Conservation (phyloP, 2,113 vertebrate genomes). For the Pelmatolapia mariae region DNA sequence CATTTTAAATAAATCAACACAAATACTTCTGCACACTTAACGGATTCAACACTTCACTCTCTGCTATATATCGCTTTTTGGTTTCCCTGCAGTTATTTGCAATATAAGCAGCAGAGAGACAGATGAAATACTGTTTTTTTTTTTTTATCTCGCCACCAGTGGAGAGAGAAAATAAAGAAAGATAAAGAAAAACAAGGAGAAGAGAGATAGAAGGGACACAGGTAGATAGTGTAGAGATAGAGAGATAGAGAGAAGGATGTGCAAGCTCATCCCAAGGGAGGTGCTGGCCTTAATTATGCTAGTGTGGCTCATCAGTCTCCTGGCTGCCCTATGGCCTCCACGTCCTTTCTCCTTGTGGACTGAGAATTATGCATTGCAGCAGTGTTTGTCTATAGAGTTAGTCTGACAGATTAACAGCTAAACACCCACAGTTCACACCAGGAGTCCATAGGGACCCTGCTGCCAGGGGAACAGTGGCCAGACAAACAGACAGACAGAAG, state of each 20-base stretch:
- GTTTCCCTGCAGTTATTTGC: neutral
- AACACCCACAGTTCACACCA: constrained; percentile 63
- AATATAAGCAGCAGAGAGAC: neutral
- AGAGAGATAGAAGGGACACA: constrained; percentile 3
- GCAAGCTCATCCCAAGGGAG: constrained; percentile 46
- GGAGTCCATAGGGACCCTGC: constrained; percentile 23
- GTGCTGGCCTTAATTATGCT: constrained; percentile 71
- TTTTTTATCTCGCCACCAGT: neutral
- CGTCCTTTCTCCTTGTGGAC: constrained; percentile 47
- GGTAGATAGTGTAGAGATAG: constrained; percentile 13
- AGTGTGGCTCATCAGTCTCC: constrained; percentile 71
- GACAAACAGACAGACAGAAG: neutral
- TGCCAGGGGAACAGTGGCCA: constrained; percentile 43
- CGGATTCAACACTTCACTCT: neutral
- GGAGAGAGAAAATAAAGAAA: constrained; percentile 14
- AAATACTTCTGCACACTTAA: neutral
- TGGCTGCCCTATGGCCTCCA: constrained; percentile 49
- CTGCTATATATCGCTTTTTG: neutral
- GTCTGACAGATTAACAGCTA: constrained; percentile 70
- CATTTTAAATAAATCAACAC: constrained; percentile 4
- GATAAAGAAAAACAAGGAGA: constrained; percentile 21
- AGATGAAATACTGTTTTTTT: neutral
- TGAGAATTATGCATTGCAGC: constrained; percentile 51
- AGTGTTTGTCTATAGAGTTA: constrained; percentile 64
- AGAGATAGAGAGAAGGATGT: constrained; percentile 10